Conservation (phyloP, 2,888 invertebrate species). For the Bembecia ichneumoniformis region DNA sequence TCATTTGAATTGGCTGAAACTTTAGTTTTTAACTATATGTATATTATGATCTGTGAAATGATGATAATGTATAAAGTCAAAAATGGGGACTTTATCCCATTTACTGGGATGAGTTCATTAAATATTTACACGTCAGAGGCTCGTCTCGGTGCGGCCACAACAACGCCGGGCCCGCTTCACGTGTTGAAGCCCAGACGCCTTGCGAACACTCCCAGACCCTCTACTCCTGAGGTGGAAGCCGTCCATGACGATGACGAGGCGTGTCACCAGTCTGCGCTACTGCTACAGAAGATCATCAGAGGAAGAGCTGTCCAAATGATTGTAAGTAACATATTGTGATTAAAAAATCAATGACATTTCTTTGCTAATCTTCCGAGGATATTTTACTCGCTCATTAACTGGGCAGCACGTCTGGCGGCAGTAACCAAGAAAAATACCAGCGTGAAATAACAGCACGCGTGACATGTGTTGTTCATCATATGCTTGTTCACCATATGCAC, state of each 20-base stretch:
- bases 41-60: no score
- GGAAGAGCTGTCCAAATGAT: conserved; percentile 81
- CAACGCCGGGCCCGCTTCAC: conserved; percentile 35
- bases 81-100: not conserved
- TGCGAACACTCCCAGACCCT: conserved; percentile 25
- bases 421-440: no score
- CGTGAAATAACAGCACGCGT: no score
- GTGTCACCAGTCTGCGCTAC: conserved; percentile 63
- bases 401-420: no score
- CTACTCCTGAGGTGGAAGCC: conserved; percentile 41
- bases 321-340: no score
- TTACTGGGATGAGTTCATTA: not conserved
- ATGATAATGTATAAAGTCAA: not conserved
- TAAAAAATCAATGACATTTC: no score
- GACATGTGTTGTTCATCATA: no score
- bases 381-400: no score
- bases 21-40: no score
- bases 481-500: no score
- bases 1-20: no score
- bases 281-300: conserved; percentile 77
- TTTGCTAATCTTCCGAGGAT: no score
- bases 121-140: conserved; percentile 30
- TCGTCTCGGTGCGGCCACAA: conserved; percentile 37
- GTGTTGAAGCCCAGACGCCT: conserved; percentile 36
- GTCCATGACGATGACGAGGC: conserved; percentile 34